Base-by-base conservation (phyloP, 1,140 invertebrate genomes). In the Cherax quadricarinatus region DNA sequence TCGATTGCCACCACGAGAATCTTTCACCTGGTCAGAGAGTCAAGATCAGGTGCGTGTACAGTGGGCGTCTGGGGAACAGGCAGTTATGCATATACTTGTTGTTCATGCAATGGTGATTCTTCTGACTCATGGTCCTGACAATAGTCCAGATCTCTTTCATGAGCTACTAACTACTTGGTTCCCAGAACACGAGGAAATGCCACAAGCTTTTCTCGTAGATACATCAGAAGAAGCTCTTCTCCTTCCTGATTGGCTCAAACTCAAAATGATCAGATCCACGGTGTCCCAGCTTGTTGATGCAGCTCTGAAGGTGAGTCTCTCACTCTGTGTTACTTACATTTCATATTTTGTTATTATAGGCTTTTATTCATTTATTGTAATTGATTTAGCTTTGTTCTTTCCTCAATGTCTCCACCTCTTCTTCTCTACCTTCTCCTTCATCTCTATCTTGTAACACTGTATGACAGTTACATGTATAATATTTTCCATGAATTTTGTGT, bases 51-150 rank as follows among this genome's bases (percentile, higher is more conserved):
- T 95, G 89, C 95, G 97, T 41, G 96, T 99, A 6, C 97, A 98
- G 93, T 99, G 98, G 97, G 96, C 96, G n/a, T 96, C 96, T 75
- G 98, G 98, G 0, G 97, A 98, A 87, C 96, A 97, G 93, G 97
- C 97, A 73, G 97, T 97, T 0, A 96, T 99, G 95, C 97, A 98
- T 94, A 97, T 98, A 90, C 95, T 98, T 7, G 97, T 99, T 0
- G 98, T 99, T 57, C 98, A 99, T 94, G 98, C 98, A 3, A 98
- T 99, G 95, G 97, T 99, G n/a, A 98, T 99, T 94, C 95, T 99
- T 1, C 95, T 99, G 1, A 98, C 98, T 3, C 98, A 97, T 93
- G 97, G 97, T 41, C 96, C 97, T 3, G 95, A 96, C 0, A 89
- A 95, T 96, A n/a, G 95, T 78, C 95, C 95, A 89, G 95, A 95